Conservation (phyloP, 2,888 invertebrate genomes). For the Baronia brevicornis region DNA sequence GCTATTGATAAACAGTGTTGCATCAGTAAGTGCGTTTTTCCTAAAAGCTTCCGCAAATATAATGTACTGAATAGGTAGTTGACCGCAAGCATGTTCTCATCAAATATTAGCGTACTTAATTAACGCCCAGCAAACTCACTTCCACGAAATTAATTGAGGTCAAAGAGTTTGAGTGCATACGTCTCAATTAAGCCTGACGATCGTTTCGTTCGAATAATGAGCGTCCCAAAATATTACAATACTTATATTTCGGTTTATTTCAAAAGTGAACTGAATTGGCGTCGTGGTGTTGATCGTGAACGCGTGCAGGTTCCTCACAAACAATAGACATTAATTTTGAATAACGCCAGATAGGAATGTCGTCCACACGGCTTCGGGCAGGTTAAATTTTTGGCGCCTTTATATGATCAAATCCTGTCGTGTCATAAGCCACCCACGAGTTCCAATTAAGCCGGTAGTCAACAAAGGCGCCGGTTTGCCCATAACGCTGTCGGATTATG, state of each 20-base stretch:
- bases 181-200: constrained; percentile 57
- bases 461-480: constrained; percentile 65
- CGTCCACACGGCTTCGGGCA: constrained; percentile 52
- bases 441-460: constrained; percentile 69
- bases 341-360: constrained; percentile 65
- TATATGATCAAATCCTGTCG: constrained; percentile 70
- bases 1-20: too few relatives aligned
- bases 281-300: constrained; percentile 10
- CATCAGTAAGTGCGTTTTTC: too few relatives aligned
- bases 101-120: constrained; percentile 66
- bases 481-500: constrained; percentile 70
- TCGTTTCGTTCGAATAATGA: constrained; percentile 23
- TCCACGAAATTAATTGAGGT: constrained; percentile 72
- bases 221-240: constrained; percentile 19
- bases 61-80: constrained; percentile 30
- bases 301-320: constrained; percentile 25
- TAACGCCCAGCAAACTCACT: constrained; percentile 58
- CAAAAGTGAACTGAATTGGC: constrained; percentile 12
- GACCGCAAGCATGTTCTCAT: constrained; percentile 41
- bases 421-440: constrained; percentile 73
- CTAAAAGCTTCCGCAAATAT: constrained; percentile 32
- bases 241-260: constrained; percentile 19
- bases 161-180: constrained; percentile 70
- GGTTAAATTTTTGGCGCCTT: constrained; percentile 73
- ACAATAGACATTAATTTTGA: constrained; percentile 71